Evolutionary conservation across 1,140 invertebrate species (phyloP).

Genomic region (Cydia pomonella): DNA sequence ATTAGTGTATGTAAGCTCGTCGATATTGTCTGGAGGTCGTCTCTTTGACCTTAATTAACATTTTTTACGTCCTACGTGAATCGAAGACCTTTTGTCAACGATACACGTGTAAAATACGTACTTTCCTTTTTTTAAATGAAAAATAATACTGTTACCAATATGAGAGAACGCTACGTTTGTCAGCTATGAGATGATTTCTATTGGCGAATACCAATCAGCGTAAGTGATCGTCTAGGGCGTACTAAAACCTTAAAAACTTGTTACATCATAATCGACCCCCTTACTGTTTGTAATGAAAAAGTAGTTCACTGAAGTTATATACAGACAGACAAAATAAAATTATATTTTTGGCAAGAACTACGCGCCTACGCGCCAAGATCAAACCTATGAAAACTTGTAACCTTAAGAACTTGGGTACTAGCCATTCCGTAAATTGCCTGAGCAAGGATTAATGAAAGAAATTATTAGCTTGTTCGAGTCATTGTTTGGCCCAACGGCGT

Average conservation of each 20-base stretch:
- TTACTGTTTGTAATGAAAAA: too few relatives aligned
- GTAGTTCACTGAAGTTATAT: too few relatives aligned
- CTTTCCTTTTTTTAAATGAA: too few relatives aligned
- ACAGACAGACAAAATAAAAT: neutral
- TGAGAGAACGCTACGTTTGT: too few relatives aligned
- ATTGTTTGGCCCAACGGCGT: constrained; percentile 42
- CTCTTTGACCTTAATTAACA: neutral
- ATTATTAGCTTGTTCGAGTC: constrained; percentile 45
- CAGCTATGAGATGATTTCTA: too few relatives aligned
- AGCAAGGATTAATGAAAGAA: constrained; percentile 51
- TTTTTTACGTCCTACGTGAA: neutral
- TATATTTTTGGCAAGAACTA: neutral
- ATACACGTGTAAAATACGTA: neutral
- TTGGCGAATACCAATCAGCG: too few relatives aligned
- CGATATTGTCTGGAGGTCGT: neutral
- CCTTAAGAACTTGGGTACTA: neutral
- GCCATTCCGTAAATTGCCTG: neutral
- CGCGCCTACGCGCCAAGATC: neutral
- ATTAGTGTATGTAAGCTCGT: neutral
- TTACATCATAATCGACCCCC: too few relatives aligned
- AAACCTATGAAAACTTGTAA: neutral
- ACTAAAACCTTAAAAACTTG: too few relatives aligned
- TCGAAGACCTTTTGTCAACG: neutral
- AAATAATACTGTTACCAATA: too few relatives aligned
- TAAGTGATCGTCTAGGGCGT: too few relatives aligned